Base-by-base conservation (phyloP, 2,797 vertebrate genomes). In the Peromyscus aztecus region DNA sequence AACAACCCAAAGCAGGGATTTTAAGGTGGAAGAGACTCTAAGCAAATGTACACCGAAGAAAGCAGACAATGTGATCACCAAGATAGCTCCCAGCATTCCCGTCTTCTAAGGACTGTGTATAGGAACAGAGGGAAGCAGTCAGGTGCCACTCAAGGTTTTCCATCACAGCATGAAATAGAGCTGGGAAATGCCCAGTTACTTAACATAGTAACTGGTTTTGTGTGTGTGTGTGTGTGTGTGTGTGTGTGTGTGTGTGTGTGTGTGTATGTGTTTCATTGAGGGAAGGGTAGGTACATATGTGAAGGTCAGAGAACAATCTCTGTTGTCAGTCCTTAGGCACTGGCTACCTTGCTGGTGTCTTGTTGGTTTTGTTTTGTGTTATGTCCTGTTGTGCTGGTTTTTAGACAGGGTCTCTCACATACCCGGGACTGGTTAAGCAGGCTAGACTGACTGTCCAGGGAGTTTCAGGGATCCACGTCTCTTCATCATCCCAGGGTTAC, bases 21-120 rank as follows among this genome's bases (percentile, higher is more conserved):
- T 69, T 19, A 40, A 82, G 87, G 12, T 57, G 29, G 78, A 84
- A 84, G 71, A 90, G 73, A 95, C 82, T 67, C 57, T 69, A 82
- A 94, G n/a, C 67, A n/a, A 24, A 31, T 49, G 27, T 17, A 57
- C 23, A 40, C 27, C 12, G 17, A 95, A 31, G 16, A 81, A 31
- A 27, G 5, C 52, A 2, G 78, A 76, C 52, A 43, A 55, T 1
- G 23, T 23, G 3, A 14, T 77, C 57, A 11, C 59, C 59, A 57
- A 52, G 37, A 63, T 57, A 67, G 82, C n/a, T 65, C 29, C 61
- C 80, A 34, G 17, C 34, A 75, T 23, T 65, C 37, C 55, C n/a
- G 16, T 75, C 46, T 43, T 93, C 40, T 78, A 67, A 81, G 14
- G 57, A 67, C 65, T 67, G 17, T 2, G 21, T 83, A 59, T 80